A percentile compares a stretch with the other conserved stretches of the same genome.
These are phyloP conservation scores for Cenopis cana DNA, from an alignment of 2,888 invertebrate genomes.

Conservation along the genomic window DNA sequence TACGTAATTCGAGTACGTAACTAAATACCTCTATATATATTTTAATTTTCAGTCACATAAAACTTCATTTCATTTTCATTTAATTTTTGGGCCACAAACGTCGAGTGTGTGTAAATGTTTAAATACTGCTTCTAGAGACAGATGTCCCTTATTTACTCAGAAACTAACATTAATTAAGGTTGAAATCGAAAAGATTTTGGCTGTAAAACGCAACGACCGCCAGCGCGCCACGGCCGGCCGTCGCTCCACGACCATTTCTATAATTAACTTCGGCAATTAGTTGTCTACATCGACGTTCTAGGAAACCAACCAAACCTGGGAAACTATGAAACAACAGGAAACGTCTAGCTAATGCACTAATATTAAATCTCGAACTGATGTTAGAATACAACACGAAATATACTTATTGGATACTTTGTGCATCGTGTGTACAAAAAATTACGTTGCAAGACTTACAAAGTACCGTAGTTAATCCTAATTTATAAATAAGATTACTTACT, in stretches of 20 bases:
- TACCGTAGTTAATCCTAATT: not conserved
- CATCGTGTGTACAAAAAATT: not conserved
- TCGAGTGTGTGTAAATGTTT: not conserved
- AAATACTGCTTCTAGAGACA: constrained; percentile 11
- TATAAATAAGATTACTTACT: constrained; percentile 7
- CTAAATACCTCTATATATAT: no score
- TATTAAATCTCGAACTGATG: not conserved
- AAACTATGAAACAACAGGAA: constrained; percentile 25
- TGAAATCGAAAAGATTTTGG: constrained; percentile 46
- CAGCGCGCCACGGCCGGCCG: constrained; percentile 26
- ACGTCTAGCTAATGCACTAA: not conserved
- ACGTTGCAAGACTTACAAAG: not conserved
- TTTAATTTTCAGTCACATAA: no score
- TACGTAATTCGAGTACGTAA: no score
- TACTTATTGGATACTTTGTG: not conserved
- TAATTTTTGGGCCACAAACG: no score
- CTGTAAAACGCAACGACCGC: constrained; percentile 37
- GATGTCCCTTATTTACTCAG: constrained; percentile 15
- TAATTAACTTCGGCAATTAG: constrained; percentile 48
- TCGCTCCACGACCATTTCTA: constrained; percentile 48
- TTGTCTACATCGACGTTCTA: constrained; percentile 37
- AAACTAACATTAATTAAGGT: constrained; percentile 48
- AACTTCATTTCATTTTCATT: no score
- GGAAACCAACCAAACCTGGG: constrained; percentile 30
- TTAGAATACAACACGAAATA: no score